Evolutionary conservation across 2,797 vertebrate species (phyloP).

Genomic region (Enteromius afrohamiltoni): DNA sequence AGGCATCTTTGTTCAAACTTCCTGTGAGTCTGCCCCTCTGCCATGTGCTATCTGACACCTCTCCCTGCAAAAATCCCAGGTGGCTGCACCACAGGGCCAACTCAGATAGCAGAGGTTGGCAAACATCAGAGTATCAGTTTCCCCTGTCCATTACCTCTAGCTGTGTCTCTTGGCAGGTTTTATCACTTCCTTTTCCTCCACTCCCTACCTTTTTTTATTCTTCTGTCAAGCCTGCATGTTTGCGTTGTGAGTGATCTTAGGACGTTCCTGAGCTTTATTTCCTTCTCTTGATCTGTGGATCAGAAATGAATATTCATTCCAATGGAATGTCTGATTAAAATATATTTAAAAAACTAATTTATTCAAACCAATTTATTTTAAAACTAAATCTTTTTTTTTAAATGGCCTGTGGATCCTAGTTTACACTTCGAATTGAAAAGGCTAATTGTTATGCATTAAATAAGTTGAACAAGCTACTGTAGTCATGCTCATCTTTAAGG

Average conservation of each 20-base stretch:
- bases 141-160: constrained; percentile 33
- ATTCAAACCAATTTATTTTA: background rate
- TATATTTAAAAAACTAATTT: background rate
- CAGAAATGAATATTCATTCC: background rate
- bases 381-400: background rate
- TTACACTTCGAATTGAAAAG: background rate
- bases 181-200: constrained; percentile 54
- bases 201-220: constrained; percentile 35
- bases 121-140: constrained; percentile 56
- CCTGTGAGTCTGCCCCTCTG: constrained; percentile 59
- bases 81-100: constrained; percentile 27
- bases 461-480: background rate
- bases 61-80: constrained; percentile 39
- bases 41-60: constrained; percentile 64
- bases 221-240: constrained; percentile 1
- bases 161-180: constrained; percentile 39
- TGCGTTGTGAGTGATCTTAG: constrained; percentile 1
- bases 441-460: background rate
- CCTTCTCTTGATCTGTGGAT: background rate
- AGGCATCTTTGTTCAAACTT: constrained; percentile 58
- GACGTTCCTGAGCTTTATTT: background rate
- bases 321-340: background rate
- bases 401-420: background rate
- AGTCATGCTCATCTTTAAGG: background rate
- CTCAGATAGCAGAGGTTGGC: constrained; percentile 35